Percentiles rank a stretch among this genome's conserved stretches.
Conservation (phyloP, 2,113 vertebrate genomes). For the Vulpes ferrilata region DNA sequence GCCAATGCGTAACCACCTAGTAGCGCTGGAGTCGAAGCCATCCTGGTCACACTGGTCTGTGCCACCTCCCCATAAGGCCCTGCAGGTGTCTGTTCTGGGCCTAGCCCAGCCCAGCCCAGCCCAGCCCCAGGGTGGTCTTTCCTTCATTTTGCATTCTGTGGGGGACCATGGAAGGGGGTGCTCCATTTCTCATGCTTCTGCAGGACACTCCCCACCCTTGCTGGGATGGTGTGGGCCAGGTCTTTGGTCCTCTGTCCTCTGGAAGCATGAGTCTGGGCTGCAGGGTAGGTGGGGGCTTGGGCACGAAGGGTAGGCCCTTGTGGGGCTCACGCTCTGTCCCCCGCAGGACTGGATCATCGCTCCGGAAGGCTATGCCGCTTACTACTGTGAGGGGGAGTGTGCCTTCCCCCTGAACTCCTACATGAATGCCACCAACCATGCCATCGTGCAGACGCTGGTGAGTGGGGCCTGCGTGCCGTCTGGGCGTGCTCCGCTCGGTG, state of each 20-base stretch:
- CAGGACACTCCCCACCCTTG: background rate
- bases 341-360: slow-evolving; percentile 99
- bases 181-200: no score
- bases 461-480: slow-evolving; percentile 61
- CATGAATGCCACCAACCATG: slow-evolving; percentile 99
- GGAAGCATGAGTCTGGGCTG: fast-evolving
- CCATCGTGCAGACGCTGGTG: slow-evolving; percentile 99
- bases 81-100: fast-evolving
- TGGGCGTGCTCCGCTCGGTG: background rate
- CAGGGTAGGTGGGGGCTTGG: no score
- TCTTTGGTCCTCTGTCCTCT: background rate
- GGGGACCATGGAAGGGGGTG: background rate
- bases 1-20: fast-evolving
- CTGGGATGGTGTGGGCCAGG: background rate
- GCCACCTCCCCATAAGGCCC: fast-evolving
- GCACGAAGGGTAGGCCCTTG: fast-evolving
- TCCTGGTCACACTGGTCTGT: background rate
- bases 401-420: slow-evolving; percentile 98
- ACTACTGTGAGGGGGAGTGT: slow-evolving; percentile 98
- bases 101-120: background rate
- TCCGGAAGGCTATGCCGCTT: slow-evolving; percentile 97
- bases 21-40: background rate
- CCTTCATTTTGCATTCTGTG: background rate
- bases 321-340: fast-evolving
- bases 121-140: fast-evolving